These are phyloP conservation scores for Ischnura elegans DNA, from an alignment of 2,888 invertebrate species.

Conservation along the genomic window DNA sequence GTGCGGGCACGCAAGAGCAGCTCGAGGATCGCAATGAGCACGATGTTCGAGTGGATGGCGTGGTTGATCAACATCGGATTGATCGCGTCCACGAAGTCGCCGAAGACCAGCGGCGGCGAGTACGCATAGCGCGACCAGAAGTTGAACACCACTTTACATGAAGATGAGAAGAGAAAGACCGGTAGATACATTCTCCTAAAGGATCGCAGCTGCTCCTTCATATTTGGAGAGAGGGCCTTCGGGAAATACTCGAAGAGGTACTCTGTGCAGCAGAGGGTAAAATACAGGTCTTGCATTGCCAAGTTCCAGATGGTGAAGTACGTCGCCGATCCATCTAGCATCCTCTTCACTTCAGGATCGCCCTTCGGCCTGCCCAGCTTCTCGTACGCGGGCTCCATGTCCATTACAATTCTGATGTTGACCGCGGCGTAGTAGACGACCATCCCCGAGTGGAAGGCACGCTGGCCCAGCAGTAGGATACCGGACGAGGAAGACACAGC, in stretches of 20 bases:
- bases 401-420: neutral
- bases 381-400: neutral
- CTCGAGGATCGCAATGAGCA: conserved; percentile 15
- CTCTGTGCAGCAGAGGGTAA: conserved; percentile 1
- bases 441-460: neutral
- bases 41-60: conserved; percentile 33
- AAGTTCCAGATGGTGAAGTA: conserved; percentile 55
- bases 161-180: neutral
- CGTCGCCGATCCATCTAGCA: neutral
- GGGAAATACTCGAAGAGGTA: neutral
- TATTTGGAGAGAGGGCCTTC: neutral
- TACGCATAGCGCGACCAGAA: conserved; percentile 4
- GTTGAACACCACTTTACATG: conserved; percentile 44
- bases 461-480: neutral
- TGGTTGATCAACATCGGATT: conserved; percentile 49
- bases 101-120: conserved; percentile 32
- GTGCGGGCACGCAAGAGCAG: neutral
- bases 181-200: neutral
- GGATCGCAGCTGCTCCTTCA: neutral
- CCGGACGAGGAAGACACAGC: neutral
- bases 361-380: neutral
- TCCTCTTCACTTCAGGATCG: conserved; percentile 31
- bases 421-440: conserved; percentile 38
- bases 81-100: conserved; percentile 40
- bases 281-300: conserved; percentile 42